A percentile compares a stretch with the other conserved stretches of the same genome.
These are phyloP conservation scores for Sussaba pulchella DNA, from an alignment of 2,888 invertebrate genomes.

Conservation along the genomic window DNA sequence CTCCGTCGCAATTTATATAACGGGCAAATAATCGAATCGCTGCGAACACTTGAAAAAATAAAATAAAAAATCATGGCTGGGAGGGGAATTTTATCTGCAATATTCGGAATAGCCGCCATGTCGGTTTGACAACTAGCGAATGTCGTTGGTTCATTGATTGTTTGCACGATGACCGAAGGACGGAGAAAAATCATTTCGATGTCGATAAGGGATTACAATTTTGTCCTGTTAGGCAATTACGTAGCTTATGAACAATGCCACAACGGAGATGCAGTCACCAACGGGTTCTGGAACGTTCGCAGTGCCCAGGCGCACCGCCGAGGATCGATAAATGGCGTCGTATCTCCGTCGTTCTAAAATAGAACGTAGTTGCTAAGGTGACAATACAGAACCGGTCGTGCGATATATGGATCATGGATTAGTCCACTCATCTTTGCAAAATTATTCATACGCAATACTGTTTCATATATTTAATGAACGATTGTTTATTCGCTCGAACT, in stretches of 20 bases:
- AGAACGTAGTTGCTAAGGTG: constrained; percentile 64
- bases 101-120: too few species aligned
- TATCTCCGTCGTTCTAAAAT: constrained; percentile 64
- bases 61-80: too few species aligned
- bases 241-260: constrained; percentile 29
- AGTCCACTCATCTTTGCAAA: constrained; percentile 20
- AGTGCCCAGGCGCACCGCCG: constrained; percentile 48
- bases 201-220: too few species aligned
- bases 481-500: not conserved
- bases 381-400: constrained; percentile 25
- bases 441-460: too few species aligned
- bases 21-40: too few species aligned
- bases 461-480: not conserved
- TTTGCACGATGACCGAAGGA: not conserved
- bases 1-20: too few species aligned
- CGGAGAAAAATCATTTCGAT: not conserved
- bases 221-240: too few species aligned
- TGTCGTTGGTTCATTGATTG: too few species aligned
- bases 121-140: too few species aligned
- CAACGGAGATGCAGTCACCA: constrained; percentile 12
- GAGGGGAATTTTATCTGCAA: too few species aligned
- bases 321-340: constrained; percentile 70
- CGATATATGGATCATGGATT: constrained; percentile 15
- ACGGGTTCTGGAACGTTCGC: constrained; percentile 65
- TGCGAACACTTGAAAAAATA: too few species aligned